A percentile compares a stretch with the other conserved stretches of the same genome.
Evolutionary conservation across 37 sponge, comb jelly and placozoan species (phyloP).

Genomic region (Mnemiopsis leidyi): DNA sequence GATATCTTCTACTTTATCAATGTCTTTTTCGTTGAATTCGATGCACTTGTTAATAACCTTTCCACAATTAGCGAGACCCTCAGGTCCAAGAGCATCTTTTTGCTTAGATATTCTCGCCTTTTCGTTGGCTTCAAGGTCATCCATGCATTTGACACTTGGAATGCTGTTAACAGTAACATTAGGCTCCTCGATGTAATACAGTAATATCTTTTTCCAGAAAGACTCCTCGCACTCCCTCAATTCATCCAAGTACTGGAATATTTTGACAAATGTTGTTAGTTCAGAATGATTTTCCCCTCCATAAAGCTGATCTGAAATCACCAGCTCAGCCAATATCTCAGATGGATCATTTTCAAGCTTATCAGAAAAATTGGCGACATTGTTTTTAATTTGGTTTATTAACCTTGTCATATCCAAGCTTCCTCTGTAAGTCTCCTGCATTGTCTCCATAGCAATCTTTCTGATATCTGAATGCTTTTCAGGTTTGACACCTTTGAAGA

Average conservation of each 20-base stretch:
- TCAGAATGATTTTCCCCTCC: not conserved
- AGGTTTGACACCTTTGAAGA: constrained; percentile 26
- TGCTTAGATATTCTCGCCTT: not conserved
- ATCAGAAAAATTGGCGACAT: not conserved
- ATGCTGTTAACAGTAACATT: not conserved
- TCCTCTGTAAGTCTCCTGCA: not conserved
- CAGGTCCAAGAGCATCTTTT: not conserved
- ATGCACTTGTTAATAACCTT: not conserved
- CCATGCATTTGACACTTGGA: not conserved
- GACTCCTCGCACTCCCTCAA: not conserved
- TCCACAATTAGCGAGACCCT: not conserved
- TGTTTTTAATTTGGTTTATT: not conserved
- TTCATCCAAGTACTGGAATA: not conserved
- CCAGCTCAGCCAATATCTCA: not conserved
- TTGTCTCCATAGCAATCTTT: not conserved
- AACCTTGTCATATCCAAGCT: not conserved
- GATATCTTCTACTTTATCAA: not conserved
- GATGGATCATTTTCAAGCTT: constrained; percentile 16
- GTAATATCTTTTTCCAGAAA: not conserved
- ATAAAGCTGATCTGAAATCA: not conserved
- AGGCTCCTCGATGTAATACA: not conserved
- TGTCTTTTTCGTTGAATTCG: not conserved
- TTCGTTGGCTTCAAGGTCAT: not conserved
- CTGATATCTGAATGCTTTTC: not conserved
- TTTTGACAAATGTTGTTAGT: not conserved